Evolutionary conservation across 2,888 invertebrate genomes (phyloP), one percentile per base, ranked within the genome.

Genomic region (Hoplodrina blanda): DNA sequence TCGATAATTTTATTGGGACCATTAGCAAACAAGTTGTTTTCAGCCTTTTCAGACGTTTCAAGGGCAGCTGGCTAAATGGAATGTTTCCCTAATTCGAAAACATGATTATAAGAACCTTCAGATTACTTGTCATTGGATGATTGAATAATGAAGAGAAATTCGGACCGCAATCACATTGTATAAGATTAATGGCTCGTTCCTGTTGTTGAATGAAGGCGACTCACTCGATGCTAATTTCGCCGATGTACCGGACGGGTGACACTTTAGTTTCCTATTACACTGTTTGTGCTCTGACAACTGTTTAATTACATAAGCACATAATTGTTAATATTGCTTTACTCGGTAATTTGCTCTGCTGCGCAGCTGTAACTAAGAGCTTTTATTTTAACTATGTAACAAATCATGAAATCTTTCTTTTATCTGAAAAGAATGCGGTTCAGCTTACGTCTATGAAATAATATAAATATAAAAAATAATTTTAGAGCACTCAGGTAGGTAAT

Each of bases 121-220:
- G 82, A 77, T 83, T 73, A 83, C 82, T 82, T 85, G 85, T 82
- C 83, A 84, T 84, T 74, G 78, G 74, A 83, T 87, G 88, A 92
- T 91, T 91, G 88, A 91, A 91, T 91, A 91, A 91, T 90, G 88
- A 89, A 87, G 89, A 90, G 89, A 84, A 87, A 88, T 90, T 90
- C 79, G 81, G 85, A 87, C 88, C 89, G 89, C 90, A 89, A 90
- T 91, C 91, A 89, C 90, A 89, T 83, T 87, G 88, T 88, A 86
- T 89, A 92, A 91, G 93, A 93, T 93, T 92, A 92, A 93, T 92
- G 90, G 82, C 68, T 75, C 81, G 84, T 85, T 89, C 82, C 87
- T 88, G 86, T 86, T 87, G 83, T 84, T 89, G 90, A 90, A 90
- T 89, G 87, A 88, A 88, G 80, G 86, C 86, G 85, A 88, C 87